Percentiles rank a stretch among this genome's conserved stretches.
Conservation (phyloP, 2,888 invertebrate genomes). For the Netelia virgata region DNA sequence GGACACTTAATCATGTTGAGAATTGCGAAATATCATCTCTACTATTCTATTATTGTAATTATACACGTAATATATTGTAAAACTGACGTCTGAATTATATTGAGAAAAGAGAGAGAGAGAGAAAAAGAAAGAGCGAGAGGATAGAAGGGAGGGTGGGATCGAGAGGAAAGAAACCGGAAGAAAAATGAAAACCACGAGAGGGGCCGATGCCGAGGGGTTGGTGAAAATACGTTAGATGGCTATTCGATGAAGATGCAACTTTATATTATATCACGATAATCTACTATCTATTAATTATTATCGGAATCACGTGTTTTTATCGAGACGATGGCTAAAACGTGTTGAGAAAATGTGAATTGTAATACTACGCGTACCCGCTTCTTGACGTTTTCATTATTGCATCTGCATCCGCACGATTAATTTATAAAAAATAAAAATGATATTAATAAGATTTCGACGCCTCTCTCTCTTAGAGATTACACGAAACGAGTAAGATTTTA, state of each 20-base stretch:
- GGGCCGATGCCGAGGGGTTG: conserved; percentile 15
- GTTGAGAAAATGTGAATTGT: conserved; percentile 83
- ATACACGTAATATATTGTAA: conserved; percentile 76
- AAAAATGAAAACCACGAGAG: conserved; percentile 46
- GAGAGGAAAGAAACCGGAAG: conserved; percentile 24
- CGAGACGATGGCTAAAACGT: conserved; percentile 76
- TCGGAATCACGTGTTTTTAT: conserved; percentile 82
- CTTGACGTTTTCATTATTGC: conserved; percentile 85
- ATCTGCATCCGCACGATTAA: conserved; percentile 85
- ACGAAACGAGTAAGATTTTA: not conserved
- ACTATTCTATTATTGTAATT: conserved; percentile 80
- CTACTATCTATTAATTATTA: conserved; percentile 74
- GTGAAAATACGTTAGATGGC: conserved; percentile 67
- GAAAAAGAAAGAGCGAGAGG: conserved; percentile 38
- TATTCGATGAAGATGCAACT: conserved; percentile 79
- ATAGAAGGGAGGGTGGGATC: conserved; percentile 55
- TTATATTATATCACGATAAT: conserved; percentile 82
- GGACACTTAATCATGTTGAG: conserved; percentile 81
- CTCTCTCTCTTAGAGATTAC: conserved; percentile 46
- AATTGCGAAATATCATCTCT: conserved; percentile 78
- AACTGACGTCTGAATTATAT: conserved; percentile 64
- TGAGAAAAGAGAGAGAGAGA: conserved; percentile 21
- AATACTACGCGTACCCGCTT: conserved; percentile 83
- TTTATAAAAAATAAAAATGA: conserved; percentile 82
- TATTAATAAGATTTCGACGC: conserved; percentile 74